A percentile compares a stretch with the other conserved stretches of the same genome.
phyloP scores from a whole-genome alignment of 92 coral and sea anemone genomes.

The Pocillopora meandrina region DNA sequence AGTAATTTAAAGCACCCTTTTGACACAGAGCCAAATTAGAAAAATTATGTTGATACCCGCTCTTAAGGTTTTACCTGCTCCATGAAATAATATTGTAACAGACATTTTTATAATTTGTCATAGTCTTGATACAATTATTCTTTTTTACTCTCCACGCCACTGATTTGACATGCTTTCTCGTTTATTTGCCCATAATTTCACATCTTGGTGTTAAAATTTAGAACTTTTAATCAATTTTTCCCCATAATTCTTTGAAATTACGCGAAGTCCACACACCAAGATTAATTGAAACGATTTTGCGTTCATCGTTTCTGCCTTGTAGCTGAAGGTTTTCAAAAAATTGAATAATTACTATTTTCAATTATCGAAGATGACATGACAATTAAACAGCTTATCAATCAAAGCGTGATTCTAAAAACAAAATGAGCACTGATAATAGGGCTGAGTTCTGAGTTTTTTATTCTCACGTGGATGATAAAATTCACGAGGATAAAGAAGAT shows the following conservation, averaged over 20 bases:
- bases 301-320: background rate
- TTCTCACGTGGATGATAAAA: no score
- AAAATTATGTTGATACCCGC: no score
- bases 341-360: background rate
- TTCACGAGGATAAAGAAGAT: no score
- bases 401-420: background rate
- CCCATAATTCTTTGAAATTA: background rate
- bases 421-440: background rate
- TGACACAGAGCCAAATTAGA: background rate
- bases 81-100: background rate
- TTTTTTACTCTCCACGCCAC: background rate
- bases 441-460: background rate
- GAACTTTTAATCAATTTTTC: background rate
- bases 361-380: background rate
- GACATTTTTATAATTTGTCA: background rate
- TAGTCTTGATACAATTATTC: background rate
- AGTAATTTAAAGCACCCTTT: background rate
- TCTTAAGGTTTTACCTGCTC: background rate
- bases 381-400: background rate
- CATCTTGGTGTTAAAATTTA: no score
- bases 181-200: background rate
- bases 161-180: background rate
- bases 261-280: background rate
- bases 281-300: background rate
- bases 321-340: background rate